Evolutionary conservation across 2,797 vertebrate genomes (phyloP).

Genomic region (Sorex maritimensis): DNA sequence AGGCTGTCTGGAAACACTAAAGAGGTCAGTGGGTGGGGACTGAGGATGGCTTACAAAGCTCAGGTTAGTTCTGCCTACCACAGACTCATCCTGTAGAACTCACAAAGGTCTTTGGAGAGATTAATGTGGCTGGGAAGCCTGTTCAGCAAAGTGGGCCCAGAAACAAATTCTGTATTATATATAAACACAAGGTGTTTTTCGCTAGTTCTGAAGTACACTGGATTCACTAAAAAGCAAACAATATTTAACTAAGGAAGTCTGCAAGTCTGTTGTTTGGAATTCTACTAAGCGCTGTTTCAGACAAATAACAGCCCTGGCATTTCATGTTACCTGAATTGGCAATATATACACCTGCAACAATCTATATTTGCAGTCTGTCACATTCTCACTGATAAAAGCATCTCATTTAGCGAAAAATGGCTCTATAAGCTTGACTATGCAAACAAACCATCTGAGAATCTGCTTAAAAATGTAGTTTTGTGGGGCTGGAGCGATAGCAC

Average conservation of each 20-base stretch:
- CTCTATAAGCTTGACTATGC: neutral
- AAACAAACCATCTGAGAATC: conserved; percentile 45
- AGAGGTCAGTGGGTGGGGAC: neutral
- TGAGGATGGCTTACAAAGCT: neutral
- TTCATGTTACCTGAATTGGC: neutral
- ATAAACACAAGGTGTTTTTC: conserved; percentile 55
- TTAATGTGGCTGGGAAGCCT: conserved; percentile 14
- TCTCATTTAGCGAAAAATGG: neutral
- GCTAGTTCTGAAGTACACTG: neutral
- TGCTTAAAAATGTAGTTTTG: conserved; percentile 44
- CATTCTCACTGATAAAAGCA: neutral
- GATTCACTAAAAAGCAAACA: conserved; percentile 38
- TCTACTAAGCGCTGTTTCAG: conserved; percentile 41
- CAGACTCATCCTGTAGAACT: neutral
- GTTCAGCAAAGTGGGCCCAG: conserved; percentile 44
- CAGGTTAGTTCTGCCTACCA: neutral
- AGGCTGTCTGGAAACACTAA: neutral
- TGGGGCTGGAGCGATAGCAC: too few relatives aligned
- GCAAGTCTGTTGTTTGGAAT: conserved; percentile 33
- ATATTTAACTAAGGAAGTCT: conserved; percentile 53
- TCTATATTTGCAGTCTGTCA: neutral
- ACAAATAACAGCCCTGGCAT: conserved; percentile 34
- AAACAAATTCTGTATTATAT: conserved; percentile 54
- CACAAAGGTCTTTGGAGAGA: conserved; percentile 7
- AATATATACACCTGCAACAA: conserved; percentile 16